These are phyloP conservation scores for Kobus ellipsiprymnus DNA, from an alignment of 2,113 vertebrate genomes.

Conservation along the genomic window DNA sequence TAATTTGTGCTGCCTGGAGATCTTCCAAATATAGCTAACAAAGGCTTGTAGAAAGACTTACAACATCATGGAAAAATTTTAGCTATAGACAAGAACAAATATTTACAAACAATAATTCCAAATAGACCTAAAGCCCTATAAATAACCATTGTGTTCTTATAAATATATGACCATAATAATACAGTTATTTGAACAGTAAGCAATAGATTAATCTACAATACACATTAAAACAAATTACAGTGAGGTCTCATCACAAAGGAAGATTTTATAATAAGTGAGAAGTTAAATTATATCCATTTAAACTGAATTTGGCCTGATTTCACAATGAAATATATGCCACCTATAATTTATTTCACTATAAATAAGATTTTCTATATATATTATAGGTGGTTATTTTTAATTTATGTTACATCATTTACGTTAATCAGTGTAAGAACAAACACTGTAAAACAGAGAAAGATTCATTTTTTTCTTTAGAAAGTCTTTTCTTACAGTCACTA, in stretches of 20 bases:
- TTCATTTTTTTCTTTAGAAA: not conserved
- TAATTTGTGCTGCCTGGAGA: constrained; percentile 69
- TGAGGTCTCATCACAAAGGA: not conserved
- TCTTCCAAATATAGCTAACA: constrained; percentile 72
- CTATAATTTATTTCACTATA: constrained; percentile 22
- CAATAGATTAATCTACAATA: constrained; percentile 18
- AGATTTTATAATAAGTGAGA: not conserved
- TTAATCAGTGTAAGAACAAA: constrained; percentile 15
- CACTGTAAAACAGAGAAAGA: not conserved
- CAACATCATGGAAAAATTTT: constrained; percentile 46
- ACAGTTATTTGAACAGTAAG: constrained; percentile 13
- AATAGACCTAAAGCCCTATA: constrained; percentile 37
- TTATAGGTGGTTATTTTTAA: not conserved
- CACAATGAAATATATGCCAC: not conserved
- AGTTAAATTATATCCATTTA: constrained; percentile 13
- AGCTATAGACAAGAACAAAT: constrained; percentile 31
- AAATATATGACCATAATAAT: constrained; percentile 52
- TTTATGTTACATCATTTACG: not conserved
- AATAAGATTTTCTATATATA: not conserved
- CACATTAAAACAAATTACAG: constrained; percentile 43
- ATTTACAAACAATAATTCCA: constrained; percentile 70
- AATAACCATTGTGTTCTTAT: constrained; percentile 56
- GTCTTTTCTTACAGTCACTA: not conserved
- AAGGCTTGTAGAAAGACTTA: constrained; percentile 69
- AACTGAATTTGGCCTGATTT: not conserved